A percentile compares a stretch with the other conserved stretches of the same genome.
These are phyloP conservation scores for Chalcosyrphus nemorum DNA, from an alignment of 2,888 invertebrate species.

Conservation along the genomic window DNA sequence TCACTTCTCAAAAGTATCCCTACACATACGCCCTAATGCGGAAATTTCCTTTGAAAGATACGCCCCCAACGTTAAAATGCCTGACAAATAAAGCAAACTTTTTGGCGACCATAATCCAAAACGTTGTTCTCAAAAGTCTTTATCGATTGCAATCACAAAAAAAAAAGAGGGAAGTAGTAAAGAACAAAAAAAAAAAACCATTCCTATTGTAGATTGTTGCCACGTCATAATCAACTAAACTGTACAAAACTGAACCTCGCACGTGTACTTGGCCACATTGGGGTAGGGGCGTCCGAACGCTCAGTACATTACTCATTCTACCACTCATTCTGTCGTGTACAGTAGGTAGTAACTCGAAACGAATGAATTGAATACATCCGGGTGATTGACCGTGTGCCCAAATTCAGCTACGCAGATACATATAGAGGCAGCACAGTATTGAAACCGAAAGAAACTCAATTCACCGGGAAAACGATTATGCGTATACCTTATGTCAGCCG, in stretches of 20 bases:
- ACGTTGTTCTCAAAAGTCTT: slow-evolving; percentile 21
- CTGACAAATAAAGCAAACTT: slow-evolving; percentile 19
- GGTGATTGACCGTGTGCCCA: slow-evolving; percentile 62
- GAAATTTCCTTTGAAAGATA: background rate
- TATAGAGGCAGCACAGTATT: too few species aligned
- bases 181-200: background rate
- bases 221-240: background rate
- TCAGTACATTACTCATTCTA: background rate
- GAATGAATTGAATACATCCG: slow-evolving; percentile 40
- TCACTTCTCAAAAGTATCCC: background rate
- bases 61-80: background rate
- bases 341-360: too few species aligned
- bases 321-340: too few species aligned
- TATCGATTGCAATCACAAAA: slow-evolving; percentile 23
- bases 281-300: background rate
- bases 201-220: background rate
- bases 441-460: slow-evolving; percentile 21
- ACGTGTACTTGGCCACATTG: slow-evolving; percentile 12
- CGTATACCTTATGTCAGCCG: slow-evolving; percentile 30
- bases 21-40: background rate
- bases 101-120: slow-evolving; percentile 27
- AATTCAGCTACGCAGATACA: slow-evolving; percentile 11
- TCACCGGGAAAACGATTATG: slow-evolving; percentile 45
- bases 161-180: background rate
- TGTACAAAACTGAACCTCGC: background rate